Evolutionary conservation across 2,888 invertebrate genomes (phyloP).

Genomic region (Meiosimyza platycephala): DNA sequence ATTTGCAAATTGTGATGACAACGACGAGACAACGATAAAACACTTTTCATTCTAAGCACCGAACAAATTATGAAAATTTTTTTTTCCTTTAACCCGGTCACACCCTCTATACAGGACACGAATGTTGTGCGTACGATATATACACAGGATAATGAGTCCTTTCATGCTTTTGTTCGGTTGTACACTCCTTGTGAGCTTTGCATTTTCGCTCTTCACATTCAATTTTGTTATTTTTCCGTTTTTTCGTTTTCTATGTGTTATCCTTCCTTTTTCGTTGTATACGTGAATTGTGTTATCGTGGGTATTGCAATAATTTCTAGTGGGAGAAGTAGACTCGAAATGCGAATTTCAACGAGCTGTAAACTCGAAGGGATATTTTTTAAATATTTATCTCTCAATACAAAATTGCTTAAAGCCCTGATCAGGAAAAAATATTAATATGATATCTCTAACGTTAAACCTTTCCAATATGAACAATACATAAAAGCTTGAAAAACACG

Average conservation of each 20-base stretch:
- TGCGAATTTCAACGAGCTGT: too few relatives aligned
- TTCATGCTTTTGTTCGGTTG: conserved; percentile 29
- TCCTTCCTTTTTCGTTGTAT: conserved; percentile 26
- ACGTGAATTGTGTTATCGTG: conserved; percentile 25
- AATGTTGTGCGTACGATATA: conserved; percentile 49
- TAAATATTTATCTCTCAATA: too few relatives aligned
- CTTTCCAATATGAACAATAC: too few relatives aligned
- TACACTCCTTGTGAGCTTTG: conserved; percentile 15
- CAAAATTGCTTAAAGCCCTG: too few relatives aligned
- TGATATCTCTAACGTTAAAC: too few relatives aligned
- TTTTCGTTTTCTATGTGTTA: conserved; percentile 15
- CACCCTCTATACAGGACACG: conserved; percentile 65
- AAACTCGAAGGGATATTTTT: too few relatives aligned
- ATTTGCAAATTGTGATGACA: conserved; percentile 7
- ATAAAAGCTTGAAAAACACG: too few relatives aligned
- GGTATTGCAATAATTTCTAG: conserved; percentile 24
- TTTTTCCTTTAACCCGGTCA: conserved; percentile 66
- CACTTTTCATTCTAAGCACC: conserved; percentile 63
- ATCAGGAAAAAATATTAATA: too few relatives aligned
- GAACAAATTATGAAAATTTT: conserved; percentile 65
- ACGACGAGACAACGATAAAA: conserved; percentile 39
- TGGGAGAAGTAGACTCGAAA: neutral
- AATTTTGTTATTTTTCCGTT: neutral
- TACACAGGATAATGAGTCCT: conserved; percentile 36
- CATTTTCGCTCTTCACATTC: conserved; percentile 19